Evolutionary conservation across 2,113 vertebrate genomes (phyloP), one percentile per base, ranked within the genome.

Genomic region (Podilymbus podiceps): DNA sequence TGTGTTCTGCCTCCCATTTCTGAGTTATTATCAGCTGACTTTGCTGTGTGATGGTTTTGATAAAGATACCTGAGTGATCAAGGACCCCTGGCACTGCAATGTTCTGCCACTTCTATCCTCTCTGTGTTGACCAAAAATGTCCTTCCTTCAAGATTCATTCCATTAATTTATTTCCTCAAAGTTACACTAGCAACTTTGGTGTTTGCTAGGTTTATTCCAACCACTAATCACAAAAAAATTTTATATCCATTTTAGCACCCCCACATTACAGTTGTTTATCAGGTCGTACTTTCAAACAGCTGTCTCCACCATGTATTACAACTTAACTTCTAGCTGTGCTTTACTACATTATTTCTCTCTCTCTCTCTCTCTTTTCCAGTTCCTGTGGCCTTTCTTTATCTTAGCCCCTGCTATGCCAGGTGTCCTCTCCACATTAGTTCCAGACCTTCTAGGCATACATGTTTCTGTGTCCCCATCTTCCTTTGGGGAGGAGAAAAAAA

Each of bases 401-500:
- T 95, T 63, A 92, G 71, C 79, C 53, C 95, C 93, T 89, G 90
- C 95, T 96, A 97, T 95, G 95, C 84, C 95, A 96, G 90, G 91
- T 96, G 79, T 96, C 88, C 66, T 84, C 94, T 81, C 56, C 77
- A 85, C 50, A 95, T 95, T 96, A 93, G 95, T 95, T 94, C 81
- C 95, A 96, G 87, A 92, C 88, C 95, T 97, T 95, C 90, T 72
- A 89, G 88, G 90, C 95, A 91, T 60, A 67, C 2, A 15, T 75
- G 27, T 44, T 87, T 82, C 59, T 66, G 46, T 77, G 72, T 81
- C 56, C 50, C 25, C 53, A 38, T 66, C 24, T 85, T 82, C 77
- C 63, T 82, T 31, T 42, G 15, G 55, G 81, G 52, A 92, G 38
- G 15, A 94, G 18, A 11, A 12, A 20, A 40, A 44, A n/a, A 21